These are phyloP conservation scores for Prunella strophiata DNA, from an alignment of 2,797 vertebrate species.

Conservation along the genomic window DNA sequence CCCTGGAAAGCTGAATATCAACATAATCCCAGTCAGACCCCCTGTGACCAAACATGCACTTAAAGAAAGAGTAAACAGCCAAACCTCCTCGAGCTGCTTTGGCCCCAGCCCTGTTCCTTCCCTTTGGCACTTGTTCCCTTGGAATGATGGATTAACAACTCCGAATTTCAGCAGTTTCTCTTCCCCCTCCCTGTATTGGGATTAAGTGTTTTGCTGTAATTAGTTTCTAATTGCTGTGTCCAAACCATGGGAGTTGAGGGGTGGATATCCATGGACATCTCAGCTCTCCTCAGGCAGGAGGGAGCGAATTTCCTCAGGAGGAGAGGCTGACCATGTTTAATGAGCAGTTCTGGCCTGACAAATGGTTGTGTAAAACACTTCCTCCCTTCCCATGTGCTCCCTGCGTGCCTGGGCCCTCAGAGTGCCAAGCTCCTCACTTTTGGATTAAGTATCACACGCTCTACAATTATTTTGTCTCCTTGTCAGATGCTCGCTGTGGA, in stretches of 20 bases:
- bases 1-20: constrained; percentile 64
- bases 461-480: constrained; percentile 13
- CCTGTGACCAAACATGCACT: constrained; percentile 55
- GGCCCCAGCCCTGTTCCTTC: constrained; percentile 44
- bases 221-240: constrained; percentile 69
- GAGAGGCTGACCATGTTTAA: constrained; percentile 32
- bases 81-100: constrained; percentile 56
- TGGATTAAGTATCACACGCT: not conserved
- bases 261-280: not conserved
- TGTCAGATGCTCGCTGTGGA: not conserved
- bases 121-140: constrained; percentile 53
- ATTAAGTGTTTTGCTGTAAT: constrained; percentile 69
- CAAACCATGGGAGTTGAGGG: not conserved
- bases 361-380: constrained; percentile 31
- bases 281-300: constrained; percentile 22
- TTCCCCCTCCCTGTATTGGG: not conserved
- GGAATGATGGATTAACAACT: constrained; percentile 73
- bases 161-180: constrained; percentile 43
- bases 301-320: not conserved
- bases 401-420: not conserved
- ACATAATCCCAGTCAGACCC: constrained; percentile 53
- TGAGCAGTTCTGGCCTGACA: constrained; percentile 16
- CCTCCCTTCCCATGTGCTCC: constrained; percentile 8
- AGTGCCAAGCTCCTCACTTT: not conserved
- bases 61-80: constrained; percentile 69